Evolutionary conservation across 2,888 invertebrate genomes (phyloP).

Genomic region (Priocnemis perturbator): DNA sequence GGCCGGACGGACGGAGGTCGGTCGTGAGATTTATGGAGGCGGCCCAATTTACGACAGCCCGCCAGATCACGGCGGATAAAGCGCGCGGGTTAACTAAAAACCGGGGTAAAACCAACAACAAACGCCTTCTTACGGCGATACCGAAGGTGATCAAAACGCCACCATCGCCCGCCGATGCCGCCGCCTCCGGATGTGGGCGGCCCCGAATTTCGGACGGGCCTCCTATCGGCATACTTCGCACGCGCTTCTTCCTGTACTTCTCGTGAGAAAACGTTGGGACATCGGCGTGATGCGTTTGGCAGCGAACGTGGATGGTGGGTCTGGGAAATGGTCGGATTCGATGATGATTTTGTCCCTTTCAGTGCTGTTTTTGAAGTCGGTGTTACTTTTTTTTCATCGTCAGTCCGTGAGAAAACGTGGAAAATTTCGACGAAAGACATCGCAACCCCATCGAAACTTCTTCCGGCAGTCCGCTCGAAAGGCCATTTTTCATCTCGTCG

Average conservation of each 20-base stretch:
- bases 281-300: too few species aligned
- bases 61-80: constrained; percentile 51
- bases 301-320: too few species aligned
- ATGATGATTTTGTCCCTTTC: too few species aligned
- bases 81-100: constrained; percentile 44
- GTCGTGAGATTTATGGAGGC: constrained; percentile 36
- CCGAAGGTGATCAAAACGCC: constrained; percentile 46
- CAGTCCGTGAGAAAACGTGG: too few species aligned
- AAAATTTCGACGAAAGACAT: too few species aligned
- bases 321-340: too few species aligned
- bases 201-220: constrained; percentile 34
- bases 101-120: constrained; percentile 54
- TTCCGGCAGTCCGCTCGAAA: too few species aligned
- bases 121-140: constrained; percentile 47
- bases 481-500: too few species aligned
- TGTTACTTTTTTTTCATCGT: too few species aligned
- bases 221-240: constrained; percentile 46
- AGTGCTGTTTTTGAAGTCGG: too few species aligned
- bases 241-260: constrained; percentile 47
- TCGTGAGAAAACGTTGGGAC: constrained; percentile 40
- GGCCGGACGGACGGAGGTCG: constrained; percentile 28
- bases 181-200: constrained; percentile 62
- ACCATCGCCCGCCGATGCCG: constrained; percentile 31
- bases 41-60: constrained; percentile 49
- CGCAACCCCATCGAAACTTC: too few species aligned